A percentile compares a stretch with the other conserved stretches of the same genome.
phyloP scores from a whole-genome alignment of 2,113 vertebrate genomes.

The Cyprinodon variegatus region DNA sequence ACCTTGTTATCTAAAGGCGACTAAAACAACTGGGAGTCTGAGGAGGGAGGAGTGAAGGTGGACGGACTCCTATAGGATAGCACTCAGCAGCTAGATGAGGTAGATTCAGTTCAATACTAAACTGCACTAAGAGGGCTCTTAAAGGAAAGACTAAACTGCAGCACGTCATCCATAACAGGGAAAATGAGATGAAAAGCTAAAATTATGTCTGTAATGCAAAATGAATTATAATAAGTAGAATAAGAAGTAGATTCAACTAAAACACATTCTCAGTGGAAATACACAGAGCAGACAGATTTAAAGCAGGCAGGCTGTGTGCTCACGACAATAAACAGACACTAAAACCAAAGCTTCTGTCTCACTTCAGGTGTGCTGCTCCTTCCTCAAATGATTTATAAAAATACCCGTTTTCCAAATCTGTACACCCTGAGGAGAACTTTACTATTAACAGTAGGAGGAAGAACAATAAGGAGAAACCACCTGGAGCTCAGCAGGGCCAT shows the following conservation, averaged over 20 bases:
- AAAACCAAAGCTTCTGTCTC: conserved; percentile 51
- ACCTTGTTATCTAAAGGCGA: too few species aligned
- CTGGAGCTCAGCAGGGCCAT: conserved; percentile 8
- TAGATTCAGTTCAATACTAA: conserved; percentile 67
- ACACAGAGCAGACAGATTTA: not conserved
- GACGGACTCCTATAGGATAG: conserved; percentile 32
- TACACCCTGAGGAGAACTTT: conserved; percentile 80
- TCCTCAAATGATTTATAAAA: conserved; percentile 62
- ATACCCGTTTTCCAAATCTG: conserved; percentile 83
- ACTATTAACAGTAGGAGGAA: conserved; percentile 49
- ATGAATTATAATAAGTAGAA: conserved; percentile 18
- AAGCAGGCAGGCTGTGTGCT: conserved; percentile 5
- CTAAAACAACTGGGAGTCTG: conserved; percentile 4
- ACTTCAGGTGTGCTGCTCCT: conserved; percentile 39
- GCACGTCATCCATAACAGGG: not conserved
- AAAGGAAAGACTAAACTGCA: not conserved
- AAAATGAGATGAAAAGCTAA: not conserved
- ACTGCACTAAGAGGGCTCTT: conserved; percentile 6
- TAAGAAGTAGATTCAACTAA: conserved; percentile 14
- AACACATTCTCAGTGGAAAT: not conserved
- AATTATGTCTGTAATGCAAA: conserved; percentile 13
- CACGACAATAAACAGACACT: conserved; percentile 8
- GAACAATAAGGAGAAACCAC: conserved; percentile 51
- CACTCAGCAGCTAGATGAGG: conserved; percentile 71
- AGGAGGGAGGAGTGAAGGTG: conserved; percentile 17